Evolutionary conservation across 2,113 vertebrate genomes (phyloP), one percentile per base, ranked within the genome.

Genomic region (Cebus imitator): DNA sequence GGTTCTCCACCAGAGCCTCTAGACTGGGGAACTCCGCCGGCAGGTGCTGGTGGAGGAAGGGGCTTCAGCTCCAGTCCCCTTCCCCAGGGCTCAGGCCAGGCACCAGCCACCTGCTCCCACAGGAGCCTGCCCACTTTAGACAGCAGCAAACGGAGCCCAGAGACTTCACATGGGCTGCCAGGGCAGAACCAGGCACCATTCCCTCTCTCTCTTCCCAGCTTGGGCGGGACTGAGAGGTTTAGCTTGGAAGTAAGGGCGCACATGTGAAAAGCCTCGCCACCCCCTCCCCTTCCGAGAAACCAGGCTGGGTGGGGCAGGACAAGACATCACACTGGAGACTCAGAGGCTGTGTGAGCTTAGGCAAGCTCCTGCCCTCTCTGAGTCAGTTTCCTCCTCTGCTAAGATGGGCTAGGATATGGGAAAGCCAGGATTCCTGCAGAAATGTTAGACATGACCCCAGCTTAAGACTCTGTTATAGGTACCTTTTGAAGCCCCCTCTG

Each of bases 1-100:
- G 99, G 98, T 99, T 99, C 48, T 99, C 99, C 64, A 99, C 98
- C 97, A 99, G 98, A 2, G 99, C 99, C 5, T 99, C 98, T 70
- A 99, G 43, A 70, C 99, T 99, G 78, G 97, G 37, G 90, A 99
- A 99, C 58, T 99, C 99, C 0, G 97, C 73, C 1, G 98, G 99
- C 98, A 99, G 99, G 96, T 99, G 99, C 99, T 99, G 61, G 61
- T 40, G 0, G 80, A 75, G 18, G 81, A n/a, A 88, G 48, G 10
- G n/a, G 25, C 61, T 43, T 92, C 82, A 92, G 94, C 45, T 76
- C 32, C n/a, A 48, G 82, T 10, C 37, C 45, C 3, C 30, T 75
- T 23, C 32, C 68, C 68, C 32, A 23, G 0, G 9, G 43, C 11
- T 89, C 55, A 16, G 0, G 2, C 57, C 7, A 3, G 55, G 35